These are phyloP conservation scores for Brevimyrus niger DNA, from an alignment of 2,113 vertebrate species.

Conservation along the genomic window DNA sequence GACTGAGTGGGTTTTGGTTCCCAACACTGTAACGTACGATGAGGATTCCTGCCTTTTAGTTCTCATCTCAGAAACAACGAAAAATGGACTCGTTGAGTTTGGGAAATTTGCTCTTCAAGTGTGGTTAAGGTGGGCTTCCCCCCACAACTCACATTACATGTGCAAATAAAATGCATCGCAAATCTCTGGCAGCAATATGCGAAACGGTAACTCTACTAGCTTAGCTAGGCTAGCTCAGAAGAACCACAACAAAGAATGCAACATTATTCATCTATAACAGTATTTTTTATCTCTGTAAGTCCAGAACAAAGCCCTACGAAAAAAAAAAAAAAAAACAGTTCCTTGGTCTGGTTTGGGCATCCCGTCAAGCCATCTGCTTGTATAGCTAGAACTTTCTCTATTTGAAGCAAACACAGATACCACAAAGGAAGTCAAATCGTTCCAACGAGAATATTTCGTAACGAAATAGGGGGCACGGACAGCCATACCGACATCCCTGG, in stretches of 20 bases:
- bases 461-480: not conserved
- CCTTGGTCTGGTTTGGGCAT: not conserved
- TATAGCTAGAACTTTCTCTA: not conserved
- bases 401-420: not conserved
- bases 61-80: not conserved
- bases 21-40: not conserved
- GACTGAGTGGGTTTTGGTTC: not conserved
- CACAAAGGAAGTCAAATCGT: conserved; percentile 2
- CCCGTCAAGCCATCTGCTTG: not conserved
- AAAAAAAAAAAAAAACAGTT: not conserved
- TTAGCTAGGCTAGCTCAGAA: not conserved
- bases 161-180: not conserved
- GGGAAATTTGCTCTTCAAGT: not conserved
- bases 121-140: not conserved
- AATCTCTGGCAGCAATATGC: not conserved
- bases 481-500: not conserved
- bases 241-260: not conserved
- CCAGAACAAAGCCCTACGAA: not conserved
- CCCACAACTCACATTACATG: not conserved
- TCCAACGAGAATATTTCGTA: conserved; percentile 3
- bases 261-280: not conserved
- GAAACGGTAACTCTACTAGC: not conserved
- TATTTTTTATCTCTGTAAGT: not conserved
- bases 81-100: not conserved
- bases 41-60: not conserved